A percentile compares a stretch with the other conserved stretches of the same genome.
These are phyloP conservation scores for Folsomia manolachei DNA, from an alignment of 2,888 invertebrate species.

Conservation along the genomic window DNA sequence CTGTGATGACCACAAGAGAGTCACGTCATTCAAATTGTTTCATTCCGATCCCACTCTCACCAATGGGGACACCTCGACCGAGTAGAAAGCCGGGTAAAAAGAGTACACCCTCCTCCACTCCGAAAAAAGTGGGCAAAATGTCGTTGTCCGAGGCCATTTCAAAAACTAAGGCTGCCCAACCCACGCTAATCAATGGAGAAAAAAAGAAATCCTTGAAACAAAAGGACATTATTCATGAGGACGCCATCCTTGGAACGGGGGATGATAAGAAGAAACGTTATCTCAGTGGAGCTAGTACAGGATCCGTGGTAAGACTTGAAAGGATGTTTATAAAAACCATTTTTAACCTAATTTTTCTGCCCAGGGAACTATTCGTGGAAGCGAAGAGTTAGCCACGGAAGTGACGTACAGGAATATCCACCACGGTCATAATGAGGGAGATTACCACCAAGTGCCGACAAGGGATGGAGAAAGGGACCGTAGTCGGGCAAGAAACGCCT, in stretches of 20 bases:
- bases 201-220: background rate
- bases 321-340: background rate
- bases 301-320: constrained; percentile 22
- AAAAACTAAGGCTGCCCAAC: too few relatives aligned
- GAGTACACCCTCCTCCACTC: background rate
- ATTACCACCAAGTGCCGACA: background rate
- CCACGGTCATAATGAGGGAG: too few relatives aligned
- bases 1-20: background rate
- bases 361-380: constrained; percentile 48
- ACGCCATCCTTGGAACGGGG: background rate
- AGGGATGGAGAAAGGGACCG: too few relatives aligned
- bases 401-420: constrained; percentile 4
- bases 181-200: background rate
- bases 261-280: background rate
- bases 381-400: constrained; percentile 46
- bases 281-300: constrained; percentile 8
- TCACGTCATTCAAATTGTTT: constrained; percentile 41
- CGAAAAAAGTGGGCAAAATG: constrained; percentile 14
- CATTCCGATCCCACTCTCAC: constrained; percentile 21
- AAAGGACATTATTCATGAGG: background rate
- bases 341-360: background rate
- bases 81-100: constrained; percentile 17
- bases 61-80: background rate
- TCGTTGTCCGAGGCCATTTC: constrained; percentile 5
- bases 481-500: background rate